Evolutionary conservation across 1,140 invertebrate genomes (phyloP), one percentile per base, ranked within the genome.

Genomic region (Metaphire vulgaris): DNA sequence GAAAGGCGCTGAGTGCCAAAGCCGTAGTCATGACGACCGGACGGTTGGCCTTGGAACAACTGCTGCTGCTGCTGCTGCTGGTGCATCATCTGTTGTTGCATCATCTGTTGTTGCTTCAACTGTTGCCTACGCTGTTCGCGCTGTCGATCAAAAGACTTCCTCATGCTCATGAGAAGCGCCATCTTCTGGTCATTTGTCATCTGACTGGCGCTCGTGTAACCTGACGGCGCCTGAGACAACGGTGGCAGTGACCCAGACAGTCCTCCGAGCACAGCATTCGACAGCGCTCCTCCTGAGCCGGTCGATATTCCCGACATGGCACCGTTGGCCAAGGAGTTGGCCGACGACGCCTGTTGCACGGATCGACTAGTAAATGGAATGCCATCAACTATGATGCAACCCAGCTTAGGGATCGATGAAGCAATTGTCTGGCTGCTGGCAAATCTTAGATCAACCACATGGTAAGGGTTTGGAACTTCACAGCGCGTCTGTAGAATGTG

Each of bases 41-140:
- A 12, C 41, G 41, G 41, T 21, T 56, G 41, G n/a, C n/a, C n/a
- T n/a, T n/a, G n/a, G n/a, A n/a, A n/a, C n/a, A n/a, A n/a, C 41
- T 73, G 71, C 21, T 72, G 29, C 34, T 1, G 71, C 14, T 33
- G 28, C 6, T n/a, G 26, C 33, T 79, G 79, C 64, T 80, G 80
- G 1, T 78, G 79, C 74, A 77, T n/a, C n/a, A 72, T 1, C 70
- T 76, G 76, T 2, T 76, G 69, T 33, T 85, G 81, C 2, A 85
- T 85, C 41, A 83, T 83, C 70, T 86, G 83, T 72, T 83, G 77
- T 41, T 82, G 81, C 21, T 77, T 33, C 33, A 76, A 74, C 30
- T 77, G 75, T 72, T 86, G 85, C n/a, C n/a, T n/a, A n/a, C n/a
- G n/a, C 33, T 83, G 83, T 69, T 86, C 82, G 74, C 84, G 83